phyloP scores from a whole-genome alignment of 2,888 invertebrate genomes.

The Tachina lurida region DNA sequence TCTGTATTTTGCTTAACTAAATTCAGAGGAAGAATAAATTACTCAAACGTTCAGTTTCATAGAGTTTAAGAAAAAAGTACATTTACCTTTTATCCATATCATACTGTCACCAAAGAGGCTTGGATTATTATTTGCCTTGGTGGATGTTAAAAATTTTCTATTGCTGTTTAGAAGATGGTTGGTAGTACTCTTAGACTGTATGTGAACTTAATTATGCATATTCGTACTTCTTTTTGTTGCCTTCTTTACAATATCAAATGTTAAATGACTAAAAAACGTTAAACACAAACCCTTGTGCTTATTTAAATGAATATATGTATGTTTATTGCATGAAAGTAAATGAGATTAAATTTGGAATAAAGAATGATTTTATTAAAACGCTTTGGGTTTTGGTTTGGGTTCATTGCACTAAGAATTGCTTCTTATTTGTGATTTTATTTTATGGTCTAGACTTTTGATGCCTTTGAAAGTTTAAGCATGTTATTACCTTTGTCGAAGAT shows the following conservation, averaged over 20 bases:
- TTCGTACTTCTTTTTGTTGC: slow-evolving; percentile 14
- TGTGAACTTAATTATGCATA: slow-evolving; percentile 66
- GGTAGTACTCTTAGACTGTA: slow-evolving; percentile 12
- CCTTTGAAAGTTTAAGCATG: not conserved
- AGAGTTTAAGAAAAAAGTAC: slow-evolving; percentile 16
- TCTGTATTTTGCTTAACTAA: slow-evolving; percentile 27
- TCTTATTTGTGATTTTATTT: not conserved
- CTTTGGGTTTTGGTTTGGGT: slow-evolving; percentile 41
- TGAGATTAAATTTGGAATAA: slow-evolving; percentile 37
- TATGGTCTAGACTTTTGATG: slow-evolving; percentile 46
- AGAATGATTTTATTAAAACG: slow-evolving; percentile 48
- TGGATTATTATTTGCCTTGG: slow-evolving; percentile 53
- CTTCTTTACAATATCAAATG: slow-evolving; percentile 34
- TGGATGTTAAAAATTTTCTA: slow-evolving; percentile 20
- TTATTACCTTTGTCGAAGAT: not conserved
- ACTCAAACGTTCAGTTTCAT: slow-evolving; percentile 42
- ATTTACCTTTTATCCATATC: slow-evolving; percentile 27
- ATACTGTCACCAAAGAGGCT: slow-evolving; percentile 49
- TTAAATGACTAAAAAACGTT: slow-evolving; percentile 35
- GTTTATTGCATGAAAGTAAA: not conserved
- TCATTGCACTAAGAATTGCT: slow-evolving; percentile 54
- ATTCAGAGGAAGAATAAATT: slow-evolving; percentile 31
- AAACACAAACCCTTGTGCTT: not conserved
- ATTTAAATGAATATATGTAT: too few relatives aligned
- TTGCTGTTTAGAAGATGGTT: slow-evolving; percentile 37